Evolutionary conservation across 2,113 vertebrate genomes (phyloP).

Genomic region (Amphiprion percula): DNA sequence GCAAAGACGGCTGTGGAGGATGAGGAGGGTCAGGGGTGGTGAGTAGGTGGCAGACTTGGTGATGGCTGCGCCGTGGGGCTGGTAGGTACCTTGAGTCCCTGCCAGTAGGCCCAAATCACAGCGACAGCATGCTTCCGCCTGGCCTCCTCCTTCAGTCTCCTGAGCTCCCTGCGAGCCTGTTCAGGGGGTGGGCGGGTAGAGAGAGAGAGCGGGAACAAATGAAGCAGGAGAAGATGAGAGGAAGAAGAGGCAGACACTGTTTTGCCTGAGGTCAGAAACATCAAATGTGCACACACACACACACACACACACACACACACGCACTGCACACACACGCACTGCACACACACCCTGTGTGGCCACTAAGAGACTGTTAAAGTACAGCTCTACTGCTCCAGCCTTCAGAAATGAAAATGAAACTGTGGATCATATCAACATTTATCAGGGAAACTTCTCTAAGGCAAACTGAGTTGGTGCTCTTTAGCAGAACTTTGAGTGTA

Average conservation of each 20-base stretch:
- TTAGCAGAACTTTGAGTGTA: slow-evolving; percentile 13
- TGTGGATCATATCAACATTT: slow-evolving; percentile 27
- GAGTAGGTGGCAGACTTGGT: slow-evolving; percentile 43
- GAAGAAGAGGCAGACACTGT: slow-evolving; percentile 50
- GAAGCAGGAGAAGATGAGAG: slow-evolving; percentile 66
- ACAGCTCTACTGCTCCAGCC: slow-evolving; percentile 33
- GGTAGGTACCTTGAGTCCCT: slow-evolving; percentile 96
- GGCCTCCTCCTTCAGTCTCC: slow-evolving; percentile 98
- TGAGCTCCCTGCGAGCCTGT: slow-evolving; percentile 98
- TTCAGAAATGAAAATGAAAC: slow-evolving; percentile 24
- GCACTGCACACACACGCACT: slow-evolving; percentile 6
- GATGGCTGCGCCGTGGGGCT: slow-evolving; percentile 55
- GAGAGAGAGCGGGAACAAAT: slow-evolving; percentile 65
- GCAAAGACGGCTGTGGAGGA: background rate
- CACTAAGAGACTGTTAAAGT: slow-evolving; percentile 28
- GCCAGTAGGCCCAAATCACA: slow-evolving; percentile 99
- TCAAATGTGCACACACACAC: slow-evolving; percentile 18
- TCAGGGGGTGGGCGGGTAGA: slow-evolving; percentile 54
- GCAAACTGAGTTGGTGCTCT: slow-evolving; percentile 32
- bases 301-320: slow-evolving; percentile 28
- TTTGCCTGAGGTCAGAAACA: slow-evolving; percentile 54
- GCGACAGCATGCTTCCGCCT: slow-evolving; percentile 98
- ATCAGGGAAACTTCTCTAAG: slow-evolving; percentile 44
- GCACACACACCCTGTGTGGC: slow-evolving; percentile 38
- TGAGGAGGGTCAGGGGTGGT: slow-evolving; percentile 40